Percentiles rank a stretch among this genome's conserved stretches.
These are phyloP conservation scores for Halictus quadricinctus DNA, from an alignment of 2,888 invertebrate genomes.

Conservation along the genomic window DNA sequence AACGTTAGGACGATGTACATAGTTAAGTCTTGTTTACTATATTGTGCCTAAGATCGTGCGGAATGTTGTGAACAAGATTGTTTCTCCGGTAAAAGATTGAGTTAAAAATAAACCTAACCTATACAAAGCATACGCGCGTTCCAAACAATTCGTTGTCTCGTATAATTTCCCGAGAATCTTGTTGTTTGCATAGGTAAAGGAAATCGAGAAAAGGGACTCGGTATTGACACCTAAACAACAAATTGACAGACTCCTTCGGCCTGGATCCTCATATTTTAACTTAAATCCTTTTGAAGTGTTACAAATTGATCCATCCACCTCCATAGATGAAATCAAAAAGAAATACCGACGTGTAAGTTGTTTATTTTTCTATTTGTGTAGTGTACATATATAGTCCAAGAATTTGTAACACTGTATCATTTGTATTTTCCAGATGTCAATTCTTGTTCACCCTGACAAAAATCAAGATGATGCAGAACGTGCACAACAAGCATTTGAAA, in stretches of 20 bases:
- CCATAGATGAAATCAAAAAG: conserved; percentile 96
- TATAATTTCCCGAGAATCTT: conserved; percentile 32
- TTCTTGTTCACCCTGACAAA: conserved; percentile 99
- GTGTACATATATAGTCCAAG: neutral
- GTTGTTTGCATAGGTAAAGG: conserved; percentile 91
- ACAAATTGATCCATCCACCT: conserved; percentile 94
- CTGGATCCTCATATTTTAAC: conserved; percentile 99
- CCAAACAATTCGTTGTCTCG: conserved; percentile 30
- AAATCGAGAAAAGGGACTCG: conserved; percentile 98
- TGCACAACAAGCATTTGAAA: conserved; percentile 96
- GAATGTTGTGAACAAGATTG: conserved; percentile 12
- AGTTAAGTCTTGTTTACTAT: conserved; percentile 15
- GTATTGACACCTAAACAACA: conserved; percentile 98
- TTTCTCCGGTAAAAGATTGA: conserved; percentile 17
- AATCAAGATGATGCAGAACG: conserved; percentile 97
- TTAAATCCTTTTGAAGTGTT: conserved; percentile 97
- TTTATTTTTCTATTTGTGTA: neutral
- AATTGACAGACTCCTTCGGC: conserved; percentile 96
- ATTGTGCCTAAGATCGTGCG: neutral
- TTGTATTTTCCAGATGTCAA: conserved; percentile 88
- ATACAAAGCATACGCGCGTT: conserved; percentile 37
- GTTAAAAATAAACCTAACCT: conserved; percentile 64
- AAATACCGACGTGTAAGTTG: conserved; percentile 92
- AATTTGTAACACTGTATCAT: conserved; percentile 11
- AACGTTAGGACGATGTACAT: conserved; percentile 9